These are phyloP conservation scores for Setophaga coronata DNA, from an alignment of 2,113 vertebrate species.

Conservation along the genomic window DNA sequence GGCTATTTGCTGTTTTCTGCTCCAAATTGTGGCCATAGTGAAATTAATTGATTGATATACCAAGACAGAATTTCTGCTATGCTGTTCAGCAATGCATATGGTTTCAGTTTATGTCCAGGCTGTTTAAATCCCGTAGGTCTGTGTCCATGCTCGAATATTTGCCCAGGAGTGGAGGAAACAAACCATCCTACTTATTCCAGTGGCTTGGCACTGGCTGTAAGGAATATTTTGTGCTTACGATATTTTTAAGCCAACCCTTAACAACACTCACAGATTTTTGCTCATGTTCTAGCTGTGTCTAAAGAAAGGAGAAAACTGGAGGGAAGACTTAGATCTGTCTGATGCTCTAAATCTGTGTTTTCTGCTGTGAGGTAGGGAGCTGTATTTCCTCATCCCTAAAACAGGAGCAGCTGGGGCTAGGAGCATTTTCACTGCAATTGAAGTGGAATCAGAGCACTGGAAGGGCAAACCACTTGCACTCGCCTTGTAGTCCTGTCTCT, in stretches of 20 bases:
- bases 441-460: neutral
- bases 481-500: neutral
- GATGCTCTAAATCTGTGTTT: neutral
- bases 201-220: neutral
- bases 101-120: neutral
- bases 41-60: neutral
- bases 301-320: neutral
- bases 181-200: neutral
- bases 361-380: neutral
- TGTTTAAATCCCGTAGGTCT: neutral
- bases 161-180: neutral
- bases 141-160: fast-evolving
- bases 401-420: neutral
- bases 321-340: neutral
- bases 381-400: neutral
- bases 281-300: neutral
- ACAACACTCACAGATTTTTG: neutral
- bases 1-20: neutral
- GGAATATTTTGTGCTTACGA: neutral
- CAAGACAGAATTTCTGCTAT: neutral
- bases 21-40: neutral
- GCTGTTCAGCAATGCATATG: fast-evolving
- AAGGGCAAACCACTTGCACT: neutral
- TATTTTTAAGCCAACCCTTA: neutral
- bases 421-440: neutral